Conservation (phyloP, 2,888 invertebrate genomes). For the Eupeodes luniger region DNA sequence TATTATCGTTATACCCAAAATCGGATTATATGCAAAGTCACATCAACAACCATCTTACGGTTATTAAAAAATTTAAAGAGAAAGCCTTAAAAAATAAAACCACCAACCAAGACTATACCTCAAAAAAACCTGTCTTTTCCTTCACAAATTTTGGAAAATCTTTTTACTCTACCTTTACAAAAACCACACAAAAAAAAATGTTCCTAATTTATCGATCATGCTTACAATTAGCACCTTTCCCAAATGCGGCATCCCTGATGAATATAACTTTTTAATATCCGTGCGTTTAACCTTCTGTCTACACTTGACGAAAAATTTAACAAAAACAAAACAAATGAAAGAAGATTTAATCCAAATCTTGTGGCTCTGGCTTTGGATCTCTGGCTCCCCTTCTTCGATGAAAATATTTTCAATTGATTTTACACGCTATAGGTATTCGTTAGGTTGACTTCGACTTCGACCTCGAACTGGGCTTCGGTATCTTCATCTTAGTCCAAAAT, state of each 20-base stretch:
- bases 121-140: neutral
- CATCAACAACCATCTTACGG: constrained; percentile 12
- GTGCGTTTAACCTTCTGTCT: constrained; percentile 18
- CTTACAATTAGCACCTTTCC: constrained; percentile 56
- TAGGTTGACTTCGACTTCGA: too few species aligned
- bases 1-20: constrained; percentile 23
- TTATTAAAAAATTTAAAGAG: constrained; percentile 1
- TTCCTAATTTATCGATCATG: constrained; percentile 63
- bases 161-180: neutral
- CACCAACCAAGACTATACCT: neutral
- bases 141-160: neutral
- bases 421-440: neutral
- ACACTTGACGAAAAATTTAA: constrained; percentile 24
- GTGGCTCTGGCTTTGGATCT: too few species aligned
- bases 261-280: constrained; percentile 43
- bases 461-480: neutral
- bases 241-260: neutral
- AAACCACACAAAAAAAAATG: constrained; percentile 27
- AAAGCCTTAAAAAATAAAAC: neutral
- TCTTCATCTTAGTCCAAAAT: constrained; percentile 16
- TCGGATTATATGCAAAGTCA: constrained; percentile 51
- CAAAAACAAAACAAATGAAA: neutral
- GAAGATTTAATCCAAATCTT: neutral
- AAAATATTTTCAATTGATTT: constrained; percentile 11
- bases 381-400: neutral